These are phyloP conservation scores for Spisula subtruncata DNA, from an alignment of 2,888 invertebrate genomes.

Conservation along the genomic window DNA sequence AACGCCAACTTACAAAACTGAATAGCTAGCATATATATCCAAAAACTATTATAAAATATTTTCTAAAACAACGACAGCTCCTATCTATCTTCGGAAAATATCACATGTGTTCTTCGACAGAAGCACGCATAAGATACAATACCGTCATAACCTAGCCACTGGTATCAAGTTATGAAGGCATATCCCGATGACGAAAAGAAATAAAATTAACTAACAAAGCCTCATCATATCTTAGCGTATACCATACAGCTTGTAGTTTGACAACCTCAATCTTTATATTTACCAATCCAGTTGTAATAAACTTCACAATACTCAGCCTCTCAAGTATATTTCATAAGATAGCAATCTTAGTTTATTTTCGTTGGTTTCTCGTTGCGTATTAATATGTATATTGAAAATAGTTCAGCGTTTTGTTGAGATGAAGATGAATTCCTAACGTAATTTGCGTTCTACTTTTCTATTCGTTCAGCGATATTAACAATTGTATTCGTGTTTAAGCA, in stretches of 20 bases:
- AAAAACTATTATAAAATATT: neutral
- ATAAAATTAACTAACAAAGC: neutral
- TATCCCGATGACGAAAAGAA: neutral
- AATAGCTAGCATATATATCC: neutral
- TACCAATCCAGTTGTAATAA: neutral
- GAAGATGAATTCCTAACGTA: neutral
- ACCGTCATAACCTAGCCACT: neutral
- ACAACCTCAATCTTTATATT: neutral
- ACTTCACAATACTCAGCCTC: neutral
- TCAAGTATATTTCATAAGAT: neutral
- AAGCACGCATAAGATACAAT: neutral
- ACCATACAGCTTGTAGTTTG: neutral
- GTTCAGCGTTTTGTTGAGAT: neutral
- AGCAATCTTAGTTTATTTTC: neutral
- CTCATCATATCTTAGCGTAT: neutral
- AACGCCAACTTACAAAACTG: neutral
- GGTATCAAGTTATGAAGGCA: neutral
- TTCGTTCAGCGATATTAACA: neutral
- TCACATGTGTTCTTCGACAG: neutral
- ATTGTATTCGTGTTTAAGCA: no score
- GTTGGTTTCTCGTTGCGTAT: conserved; percentile 1
- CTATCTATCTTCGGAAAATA: neutral
- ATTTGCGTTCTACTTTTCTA: neutral
- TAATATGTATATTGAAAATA: neutral
- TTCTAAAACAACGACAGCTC: neutral